These are phyloP conservation scores for Melolontha melolontha DNA, from an alignment of 2,888 invertebrate genomes.

Conservation along the genomic window DNA sequence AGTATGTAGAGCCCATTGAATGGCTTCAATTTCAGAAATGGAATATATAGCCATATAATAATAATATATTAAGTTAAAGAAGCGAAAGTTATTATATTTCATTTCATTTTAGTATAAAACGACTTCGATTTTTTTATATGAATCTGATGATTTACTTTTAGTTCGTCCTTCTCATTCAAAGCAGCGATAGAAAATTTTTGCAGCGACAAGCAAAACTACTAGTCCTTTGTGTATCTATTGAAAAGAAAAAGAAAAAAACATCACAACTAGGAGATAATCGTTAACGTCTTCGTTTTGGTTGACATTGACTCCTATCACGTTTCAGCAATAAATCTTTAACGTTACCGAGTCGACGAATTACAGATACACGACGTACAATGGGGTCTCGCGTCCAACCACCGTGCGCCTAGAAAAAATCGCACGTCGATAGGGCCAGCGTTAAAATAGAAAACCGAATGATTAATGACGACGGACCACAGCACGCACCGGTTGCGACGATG, in stretches of 20 bases:
- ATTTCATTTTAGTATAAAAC: too few species aligned
- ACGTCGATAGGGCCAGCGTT: conserved; percentile 6
- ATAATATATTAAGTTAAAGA: too few species aligned
- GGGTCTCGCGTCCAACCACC: neutral
- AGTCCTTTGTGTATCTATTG: too few species aligned
- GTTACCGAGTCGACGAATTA: conserved; percentile 14
- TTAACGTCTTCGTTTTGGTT: conserved; percentile 14
- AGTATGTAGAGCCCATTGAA: too few species aligned
- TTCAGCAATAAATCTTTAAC: conserved; percentile 25
- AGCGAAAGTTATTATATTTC: too few species aligned
- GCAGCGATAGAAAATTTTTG: too few species aligned
- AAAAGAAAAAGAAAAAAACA: neutral
- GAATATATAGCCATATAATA: too few species aligned
- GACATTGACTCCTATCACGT: conserved; percentile 12
- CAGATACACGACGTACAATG: conserved; percentile 24
- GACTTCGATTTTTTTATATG: too few species aligned
- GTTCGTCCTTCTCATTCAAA: too few species aligned
- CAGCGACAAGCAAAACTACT: too few species aligned
- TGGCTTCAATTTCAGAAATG: too few species aligned
- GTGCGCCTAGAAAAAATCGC: conserved; percentile 23
- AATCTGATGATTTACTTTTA: too few species aligned
- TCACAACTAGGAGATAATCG: conserved; percentile 10
- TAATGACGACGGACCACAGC: conserved; percentile 14
- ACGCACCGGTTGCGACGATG: conserved; percentile 28
- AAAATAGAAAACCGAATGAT: conserved; percentile 37